phyloP scores from a whole-genome alignment of 2,888 invertebrate species.

The Miltochrista miniata region DNA sequence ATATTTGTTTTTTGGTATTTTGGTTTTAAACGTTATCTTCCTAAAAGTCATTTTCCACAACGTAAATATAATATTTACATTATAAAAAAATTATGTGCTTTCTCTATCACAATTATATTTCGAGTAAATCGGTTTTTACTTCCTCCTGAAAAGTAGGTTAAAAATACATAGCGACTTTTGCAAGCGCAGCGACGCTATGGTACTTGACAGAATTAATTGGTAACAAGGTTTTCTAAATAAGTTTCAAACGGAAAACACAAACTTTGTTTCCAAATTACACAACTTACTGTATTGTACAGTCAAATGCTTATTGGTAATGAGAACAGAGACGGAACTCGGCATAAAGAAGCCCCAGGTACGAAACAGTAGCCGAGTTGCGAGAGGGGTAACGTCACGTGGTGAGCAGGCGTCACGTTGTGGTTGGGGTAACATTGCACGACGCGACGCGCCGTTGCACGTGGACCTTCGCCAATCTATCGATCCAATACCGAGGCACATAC shows the following conservation, averaged over 20 bases:
- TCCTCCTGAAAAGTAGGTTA: too few species aligned
- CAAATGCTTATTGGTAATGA: constrained; percentile 1
- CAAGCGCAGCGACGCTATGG: not conserved
- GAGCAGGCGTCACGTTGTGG: constrained; percentile 44
- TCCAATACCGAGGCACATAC: constrained; percentile 24
- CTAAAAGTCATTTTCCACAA: too few species aligned
- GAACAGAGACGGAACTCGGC: constrained; percentile 22
- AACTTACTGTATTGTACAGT: not conserved
- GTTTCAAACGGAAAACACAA: not conserved
- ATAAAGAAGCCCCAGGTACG: constrained; percentile 36
- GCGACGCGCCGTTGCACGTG: constrained; percentile 47
- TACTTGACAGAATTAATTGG: not conserved
- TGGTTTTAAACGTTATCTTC: too few species aligned
- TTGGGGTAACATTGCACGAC: constrained; percentile 32
- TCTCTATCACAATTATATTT: too few species aligned
- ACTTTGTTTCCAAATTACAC: not conserved
- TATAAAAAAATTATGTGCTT: too few species aligned
- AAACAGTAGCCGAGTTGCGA: constrained; percentile 34
- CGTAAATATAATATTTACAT: too few species aligned
- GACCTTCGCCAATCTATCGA: constrained; percentile 37
- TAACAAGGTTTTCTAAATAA: not conserved
- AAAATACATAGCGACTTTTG: too few species aligned
- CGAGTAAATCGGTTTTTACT: too few species aligned
- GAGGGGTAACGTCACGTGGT: constrained; percentile 44
- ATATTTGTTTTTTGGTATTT: too few species aligned